These are phyloP conservation scores for Lithophane leautieri DNA, from an alignment of 2,888 invertebrate genomes.

Conservation along the genomic window DNA sequence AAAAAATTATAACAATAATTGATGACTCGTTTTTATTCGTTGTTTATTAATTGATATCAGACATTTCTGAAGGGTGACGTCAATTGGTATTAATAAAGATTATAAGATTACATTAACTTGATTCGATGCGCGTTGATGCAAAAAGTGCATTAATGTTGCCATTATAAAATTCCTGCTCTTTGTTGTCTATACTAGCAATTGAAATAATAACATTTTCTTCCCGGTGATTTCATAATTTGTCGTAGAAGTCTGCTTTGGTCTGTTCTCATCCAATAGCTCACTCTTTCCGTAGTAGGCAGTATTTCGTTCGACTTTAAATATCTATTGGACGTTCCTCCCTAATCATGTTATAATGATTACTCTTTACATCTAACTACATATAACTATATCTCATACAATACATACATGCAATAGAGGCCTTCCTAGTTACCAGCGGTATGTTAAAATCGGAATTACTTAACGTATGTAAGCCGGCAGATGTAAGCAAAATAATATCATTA, in stretches of 20 bases:
- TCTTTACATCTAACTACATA: neutral
- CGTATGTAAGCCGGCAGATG: slow-evolving; percentile 29
- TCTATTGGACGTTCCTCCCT: neutral
- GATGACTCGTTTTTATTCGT: slow-evolving; percentile 66
- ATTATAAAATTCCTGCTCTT: neutral
- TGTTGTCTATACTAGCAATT: neutral
- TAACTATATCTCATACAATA: slow-evolving; percentile 1
- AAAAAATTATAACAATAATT: slow-evolving; percentile 69
- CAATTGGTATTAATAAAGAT: slow-evolving; percentile 46
- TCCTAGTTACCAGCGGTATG: neutral
- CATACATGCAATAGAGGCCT: too few species aligned
- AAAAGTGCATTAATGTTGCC: slow-evolving; percentile 43
- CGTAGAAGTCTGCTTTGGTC: neutral
- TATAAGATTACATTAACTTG: slow-evolving; percentile 43
- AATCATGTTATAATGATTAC: slow-evolving; percentile 6
- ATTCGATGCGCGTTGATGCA: slow-evolving; percentile 30
- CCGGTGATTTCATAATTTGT: neutral
- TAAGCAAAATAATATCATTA: slow-evolving; percentile 50
- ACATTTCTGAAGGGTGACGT: slow-evolving; percentile 56
- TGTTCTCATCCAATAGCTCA: neutral
- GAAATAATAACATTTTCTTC: neutral
- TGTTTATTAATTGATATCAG: slow-evolving; percentile 66
- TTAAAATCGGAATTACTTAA: slow-evolving; percentile 30
- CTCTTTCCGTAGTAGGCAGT: neutral
- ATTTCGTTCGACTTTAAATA: neutral